Conservation (phyloP, 2,888 invertebrate species). For the Corythucha ciliata region DNA sequence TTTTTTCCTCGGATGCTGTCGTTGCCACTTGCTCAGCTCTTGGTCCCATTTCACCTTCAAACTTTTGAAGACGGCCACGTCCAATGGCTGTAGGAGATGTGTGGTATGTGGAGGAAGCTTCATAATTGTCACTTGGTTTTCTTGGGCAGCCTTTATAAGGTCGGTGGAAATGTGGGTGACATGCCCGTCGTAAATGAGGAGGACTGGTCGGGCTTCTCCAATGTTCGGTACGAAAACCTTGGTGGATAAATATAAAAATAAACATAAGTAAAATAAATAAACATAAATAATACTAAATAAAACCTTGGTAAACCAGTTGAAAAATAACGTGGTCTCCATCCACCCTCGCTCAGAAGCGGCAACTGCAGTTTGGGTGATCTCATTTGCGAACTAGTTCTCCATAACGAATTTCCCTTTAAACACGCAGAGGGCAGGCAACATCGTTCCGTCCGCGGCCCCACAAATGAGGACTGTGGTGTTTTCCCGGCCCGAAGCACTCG, state of each 20-base stretch:
- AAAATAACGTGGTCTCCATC: slow-evolving; percentile 38
- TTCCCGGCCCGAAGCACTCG: slow-evolving; percentile 37
- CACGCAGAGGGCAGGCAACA: slow-evolving; percentile 38
- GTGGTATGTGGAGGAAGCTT: slow-evolving; percentile 33
- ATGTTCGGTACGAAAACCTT: slow-evolving; percentile 26
- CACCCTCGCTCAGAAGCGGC: slow-evolving; percentile 37
- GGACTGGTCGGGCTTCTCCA: slow-evolving; percentile 17
- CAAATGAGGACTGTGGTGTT: slow-evolving; percentile 37
- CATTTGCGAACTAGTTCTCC: slow-evolving; percentile 37
- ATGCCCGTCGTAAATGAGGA: slow-evolving; percentile 30
- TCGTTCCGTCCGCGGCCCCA: slow-evolving; percentile 33
- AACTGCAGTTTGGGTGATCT: slow-evolving; percentile 33
- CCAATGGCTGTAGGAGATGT: slow-evolving; percentile 36
- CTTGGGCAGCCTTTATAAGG: slow-evolving; percentile 12
- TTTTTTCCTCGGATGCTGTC: slow-evolving; percentile 31
- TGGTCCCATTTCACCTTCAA: slow-evolving; percentile 36
- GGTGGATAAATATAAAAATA: slow-evolving; percentile 35
- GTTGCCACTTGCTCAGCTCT: slow-evolving; percentile 34
- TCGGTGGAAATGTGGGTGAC: slow-evolving; percentile 19
- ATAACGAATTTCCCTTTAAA: slow-evolving; percentile 39
- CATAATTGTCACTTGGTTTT: slow-evolving; percentile 22
- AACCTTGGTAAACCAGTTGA: too few species aligned
- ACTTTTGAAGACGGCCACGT: slow-evolving; percentile 36
- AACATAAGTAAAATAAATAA: too few species aligned
- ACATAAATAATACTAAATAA: too few species aligned